Evolutionary conservation across 2,797 vertebrate species (phyloP).

Genomic region (Tragelaphus oryx): DNA sequence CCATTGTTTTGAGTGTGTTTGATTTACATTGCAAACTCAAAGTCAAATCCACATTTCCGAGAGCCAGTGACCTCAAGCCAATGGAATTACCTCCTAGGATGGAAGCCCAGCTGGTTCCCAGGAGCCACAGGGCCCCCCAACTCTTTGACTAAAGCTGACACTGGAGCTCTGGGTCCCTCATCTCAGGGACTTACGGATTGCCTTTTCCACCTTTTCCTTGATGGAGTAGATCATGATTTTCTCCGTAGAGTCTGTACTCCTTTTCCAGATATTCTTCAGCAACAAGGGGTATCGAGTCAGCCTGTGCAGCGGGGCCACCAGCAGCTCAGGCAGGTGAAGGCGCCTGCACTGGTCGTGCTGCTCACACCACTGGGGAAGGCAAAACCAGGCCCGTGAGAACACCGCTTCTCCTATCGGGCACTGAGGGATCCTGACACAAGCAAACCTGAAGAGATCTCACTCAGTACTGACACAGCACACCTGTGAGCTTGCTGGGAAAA

Average conservation of each 20-base stretch:
- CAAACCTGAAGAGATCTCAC: background rate
- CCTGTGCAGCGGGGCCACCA: slow-evolving; percentile 90
- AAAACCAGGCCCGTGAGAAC: background rate
- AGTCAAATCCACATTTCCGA: background rate
- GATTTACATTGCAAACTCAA: background rate
- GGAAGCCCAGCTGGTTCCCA: background rate
- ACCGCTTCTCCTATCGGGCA: background rate
- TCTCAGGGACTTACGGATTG: slow-evolving; percentile 86
- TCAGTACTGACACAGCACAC: background rate
- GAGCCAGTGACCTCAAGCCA: slow-evolving; percentile 23
- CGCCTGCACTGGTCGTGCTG: slow-evolving; percentile 87
- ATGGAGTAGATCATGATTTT: slow-evolving; percentile 81
- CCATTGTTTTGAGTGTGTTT: slow-evolving; percentile 11
- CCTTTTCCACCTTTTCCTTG: slow-evolving; percentile 90
- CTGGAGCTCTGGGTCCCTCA: background rate
- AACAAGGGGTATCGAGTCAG: slow-evolving; percentile 90
- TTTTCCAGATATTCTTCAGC: slow-evolving; percentile 89
- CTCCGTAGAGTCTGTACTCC: slow-evolving; percentile 80
- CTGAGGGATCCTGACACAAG: background rate
- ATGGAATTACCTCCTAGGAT: background rate
- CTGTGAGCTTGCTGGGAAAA: background rate
- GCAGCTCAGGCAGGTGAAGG: slow-evolving; percentile 88
- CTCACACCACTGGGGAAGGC: slow-evolving; percentile 88
- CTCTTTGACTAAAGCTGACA: background rate
- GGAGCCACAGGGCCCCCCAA: background rate